Base-by-base conservation (phyloP, 2,113 vertebrate species). In the Gallinago undulata region DNA sequence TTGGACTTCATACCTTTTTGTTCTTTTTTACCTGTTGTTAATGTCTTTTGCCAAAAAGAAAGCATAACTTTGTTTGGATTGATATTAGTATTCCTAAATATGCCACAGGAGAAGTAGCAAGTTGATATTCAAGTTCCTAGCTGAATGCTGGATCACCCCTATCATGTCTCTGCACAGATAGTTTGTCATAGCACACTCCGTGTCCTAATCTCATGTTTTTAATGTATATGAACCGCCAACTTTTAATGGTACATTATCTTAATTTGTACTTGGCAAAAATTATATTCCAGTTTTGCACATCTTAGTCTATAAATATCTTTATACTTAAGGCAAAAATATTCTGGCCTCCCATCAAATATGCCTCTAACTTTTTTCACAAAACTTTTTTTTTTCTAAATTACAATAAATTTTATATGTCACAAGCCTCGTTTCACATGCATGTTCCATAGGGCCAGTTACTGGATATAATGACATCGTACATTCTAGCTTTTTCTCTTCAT, bases 231-330 rank as follows among this genome's bases (percentile, higher is more conserved):
- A 95, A 73, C 76, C 1, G 3, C 59, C 45, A 92, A 73, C 73
- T 95, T 95, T 93, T 87, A 94, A 90, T 87, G 90, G 79, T 93
- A 91, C 85, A 93, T 97, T 94, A 94, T n/a, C 57, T 90, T 92
- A 70, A 95, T 89, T 86, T 93, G 48, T 95, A 69, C 31, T 87
- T 94, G 41, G 63, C 57, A 91, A 80, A 94, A 96, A 87, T 28
- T 24, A 2, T 51, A 57, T 85, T 97, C 59, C 50, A 47, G 66
- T 92, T 94, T 89, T 94, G 57, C 66, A 87, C 62, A 76, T 89
- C 74, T 73, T 84, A 31, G 19, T 91, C 60, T 91, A 45, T 84
- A 95, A 92, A 89, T 78, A 82, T 50, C 62, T 56, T 82, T 84
- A 28, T 82, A 53, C 80, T 91, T 94, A 30, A 64, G 89, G 69